A percentile compares a stretch with the other conserved stretches of the same genome.
Evolutionary conservation across 2,113 vertebrate species (phyloP).

Genomic region (Vulpes lagopus): DNA sequence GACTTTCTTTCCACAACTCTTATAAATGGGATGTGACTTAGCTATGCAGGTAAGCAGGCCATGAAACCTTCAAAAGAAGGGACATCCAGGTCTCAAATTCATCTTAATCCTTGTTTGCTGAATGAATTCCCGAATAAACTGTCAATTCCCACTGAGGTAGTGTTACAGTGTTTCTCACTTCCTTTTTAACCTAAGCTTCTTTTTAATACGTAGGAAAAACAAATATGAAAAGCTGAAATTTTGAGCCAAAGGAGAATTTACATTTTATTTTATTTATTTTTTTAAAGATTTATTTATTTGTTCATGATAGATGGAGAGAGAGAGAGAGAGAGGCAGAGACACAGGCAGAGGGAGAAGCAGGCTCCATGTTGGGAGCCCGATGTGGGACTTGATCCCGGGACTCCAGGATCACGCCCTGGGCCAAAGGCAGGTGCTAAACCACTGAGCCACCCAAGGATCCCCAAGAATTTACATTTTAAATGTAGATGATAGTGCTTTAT

Average conservation of each 20-base stretch:
- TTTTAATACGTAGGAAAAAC: slow-evolving; percentile 39
- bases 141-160: not conserved
- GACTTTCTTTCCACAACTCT: not conserved
- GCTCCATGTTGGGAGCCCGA: too few species aligned
- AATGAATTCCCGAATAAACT: slow-evolving; percentile 28
- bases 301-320: too few species aligned
- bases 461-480: not conserved
- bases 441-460: too few species aligned
- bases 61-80: not conserved
- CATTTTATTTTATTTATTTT: not conserved
- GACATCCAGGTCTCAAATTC: not conserved
- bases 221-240: not conserved
- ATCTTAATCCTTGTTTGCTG: not conserved
- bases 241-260: not conserved
- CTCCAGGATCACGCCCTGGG: too few species aligned
- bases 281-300: too few species aligned
- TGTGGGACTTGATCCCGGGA: too few species aligned
- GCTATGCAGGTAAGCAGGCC: not conserved
- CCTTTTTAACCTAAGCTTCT: not conserved
- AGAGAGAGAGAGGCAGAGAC: too few species aligned
- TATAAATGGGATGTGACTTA: not conserved
- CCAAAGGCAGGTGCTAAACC: too few species aligned
- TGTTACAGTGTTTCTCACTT: not conserved
- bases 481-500: slow-evolving; percentile 22
- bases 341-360: too few species aligned